A percentile compares a stretch with the other conserved stretches of the same genome.
These are phyloP conservation scores for Hirtodrosophila histrioides DNA, from an alignment of 2,888 invertebrate species.

Conservation along the genomic window DNA sequence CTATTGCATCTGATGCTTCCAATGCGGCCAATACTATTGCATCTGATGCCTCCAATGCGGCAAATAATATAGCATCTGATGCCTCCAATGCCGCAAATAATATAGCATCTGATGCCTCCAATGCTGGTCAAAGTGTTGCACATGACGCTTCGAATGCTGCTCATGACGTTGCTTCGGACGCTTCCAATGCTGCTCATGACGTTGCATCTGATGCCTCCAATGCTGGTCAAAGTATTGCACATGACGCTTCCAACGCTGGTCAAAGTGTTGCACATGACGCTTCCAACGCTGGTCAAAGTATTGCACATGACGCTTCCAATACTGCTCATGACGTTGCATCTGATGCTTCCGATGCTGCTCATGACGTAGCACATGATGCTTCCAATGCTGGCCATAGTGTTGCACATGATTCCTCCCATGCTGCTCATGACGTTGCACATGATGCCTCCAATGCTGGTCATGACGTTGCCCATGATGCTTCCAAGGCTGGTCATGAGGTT, in stretches of 20 bases:
- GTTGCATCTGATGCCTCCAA: slow-evolving; percentile 6
- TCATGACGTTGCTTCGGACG: neutral
- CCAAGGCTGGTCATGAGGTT: neutral
- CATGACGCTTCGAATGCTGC: neutral
- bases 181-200: slow-evolving; percentile 1
- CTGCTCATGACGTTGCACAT: neutral
- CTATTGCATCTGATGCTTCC: neutral
- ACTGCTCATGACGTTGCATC: slow-evolving; percentile 6
- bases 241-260: slow-evolving; percentile 2
- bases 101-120: slow-evolving; percentile 6
- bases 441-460: slow-evolving; percentile 6
- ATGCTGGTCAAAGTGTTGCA: neutral
- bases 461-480: slow-evolving; percentile 1
- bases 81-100: neutral
- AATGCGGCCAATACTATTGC: slow-evolving; percentile 1
- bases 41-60: slow-evolving; percentile 3
- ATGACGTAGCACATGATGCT: slow-evolving; percentile 3
- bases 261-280: neutral
- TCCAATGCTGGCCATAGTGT: neutral
- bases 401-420: slow-evolving; percentile 1
- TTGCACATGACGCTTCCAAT: slow-evolving; percentile 4
- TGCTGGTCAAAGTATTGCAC: neutral
- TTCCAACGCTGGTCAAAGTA: neutral
- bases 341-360: slow-evolving; percentile 6
- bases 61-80: neutral